A percentile compares a stretch with the other conserved stretches of the same genome.
phyloP scores from a whole-genome alignment of 2,113 vertebrate genomes.

The Ageneiosus marmoratus region DNA sequence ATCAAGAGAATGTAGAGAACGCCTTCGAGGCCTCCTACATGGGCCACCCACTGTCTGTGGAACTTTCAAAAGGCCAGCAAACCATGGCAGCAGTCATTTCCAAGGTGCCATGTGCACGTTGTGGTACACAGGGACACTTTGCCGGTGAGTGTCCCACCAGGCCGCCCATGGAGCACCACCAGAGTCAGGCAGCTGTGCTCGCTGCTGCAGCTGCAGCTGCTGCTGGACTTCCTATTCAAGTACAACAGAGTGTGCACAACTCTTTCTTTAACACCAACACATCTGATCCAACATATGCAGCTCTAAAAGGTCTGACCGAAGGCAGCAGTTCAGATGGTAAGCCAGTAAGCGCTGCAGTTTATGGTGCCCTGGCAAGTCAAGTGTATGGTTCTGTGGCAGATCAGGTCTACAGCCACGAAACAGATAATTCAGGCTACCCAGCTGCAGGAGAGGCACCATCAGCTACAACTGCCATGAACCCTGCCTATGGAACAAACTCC shows the following conservation, averaged over 20 bases:
- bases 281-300: conserved; percentile 81
- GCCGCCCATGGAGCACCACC: conserved; percentile 75
- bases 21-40: conserved; percentile 92
- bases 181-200: conserved; percentile 77
- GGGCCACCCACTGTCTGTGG: conserved; percentile 89
- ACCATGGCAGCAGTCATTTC: conserved; percentile 74
- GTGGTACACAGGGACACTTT: conserved; percentile 68
- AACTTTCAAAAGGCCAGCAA: conserved; percentile 91
- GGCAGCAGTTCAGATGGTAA: conserved; percentile 70
- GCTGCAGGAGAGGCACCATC: conserved; percentile 64
- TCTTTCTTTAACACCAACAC: conserved; percentile 81
- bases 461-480: conserved; percentile 56
- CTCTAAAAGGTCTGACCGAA: conserved; percentile 73
- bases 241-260: conserved; percentile 76
- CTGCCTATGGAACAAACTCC: conserved; percentile 60
- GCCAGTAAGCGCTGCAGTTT: conserved; percentile 76
- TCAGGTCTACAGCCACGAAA: conserved; percentile 70
- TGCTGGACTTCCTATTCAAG: conserved; percentile 75
- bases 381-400: conserved; percentile 80
- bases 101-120: conserved; percentile 55
- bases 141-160: conserved; percentile 65
- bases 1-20: conserved; percentile 86
- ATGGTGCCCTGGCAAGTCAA: conserved; percentile 80
- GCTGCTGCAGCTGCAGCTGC: conserved; percentile 76
- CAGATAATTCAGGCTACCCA: conserved; percentile 66